Base-by-base conservation (phyloP, 2,797 vertebrate species). In the Sciaenops ocellatus region DNA sequence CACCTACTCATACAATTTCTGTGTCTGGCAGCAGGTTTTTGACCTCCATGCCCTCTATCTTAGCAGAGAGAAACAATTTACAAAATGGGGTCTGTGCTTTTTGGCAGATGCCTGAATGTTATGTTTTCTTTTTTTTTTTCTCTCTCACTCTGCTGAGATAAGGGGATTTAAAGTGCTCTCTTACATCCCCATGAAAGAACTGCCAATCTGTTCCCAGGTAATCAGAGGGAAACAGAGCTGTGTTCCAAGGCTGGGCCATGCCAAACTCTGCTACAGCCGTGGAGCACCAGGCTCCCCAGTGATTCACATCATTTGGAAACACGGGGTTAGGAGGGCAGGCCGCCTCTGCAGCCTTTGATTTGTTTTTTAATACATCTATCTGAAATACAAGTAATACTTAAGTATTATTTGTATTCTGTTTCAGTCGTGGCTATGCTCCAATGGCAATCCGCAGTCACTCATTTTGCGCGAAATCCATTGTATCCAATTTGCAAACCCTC, bases 171-270 rank as follows among this genome's bases (percentile, higher is more conserved):
- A 92, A 90, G 90, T 87, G 82, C 85, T 89, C 86, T 86, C 87
- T 89, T 70, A 84, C 78, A 82, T 86, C 82, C 76, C 88, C 92
- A 90, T 93, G 85, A 94, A 94, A 89, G 86, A 91, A 78, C 86
- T 91, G 93, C 92, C 93, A 94, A 90, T 91, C 86, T 86, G 82
- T 92, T 95, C 89, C 81, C 91, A 94, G 93, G 93, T 95, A 95
- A 94, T 91, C 91, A 89, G 76, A 87, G 80, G 85, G 89, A 93
- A 93, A 92, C 89, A 82, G 80, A 85, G 79, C 69, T 75, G 74
- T 68, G 87, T 85, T 94, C 92, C 90, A 90, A 89, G 81, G 63
- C 77, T 30, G 46, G 72, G 61, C 54, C 46, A 41, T 78, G 91
- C 90, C 88, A 89, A 89, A 70, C 52, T 75, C 61, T 48, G 54